phyloP scores from a whole-genome alignment of 2,113 vertebrate species.

The Paramisgurnus dabryanus region DNA sequence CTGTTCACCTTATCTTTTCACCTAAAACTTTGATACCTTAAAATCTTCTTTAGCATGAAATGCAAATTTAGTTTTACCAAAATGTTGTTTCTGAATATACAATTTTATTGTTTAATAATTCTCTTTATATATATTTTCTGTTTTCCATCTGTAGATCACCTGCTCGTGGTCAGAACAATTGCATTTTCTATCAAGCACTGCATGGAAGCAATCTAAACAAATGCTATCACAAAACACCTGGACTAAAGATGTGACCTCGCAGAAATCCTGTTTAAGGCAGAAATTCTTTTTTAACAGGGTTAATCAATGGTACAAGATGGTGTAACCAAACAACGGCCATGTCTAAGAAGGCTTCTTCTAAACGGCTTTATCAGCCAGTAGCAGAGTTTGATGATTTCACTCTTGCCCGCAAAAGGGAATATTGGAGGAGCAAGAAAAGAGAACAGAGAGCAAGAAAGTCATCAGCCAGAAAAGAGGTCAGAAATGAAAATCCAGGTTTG shows the following conservation, averaged over 20 bases:
- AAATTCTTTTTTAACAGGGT: neutral
- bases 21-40: too few species aligned
- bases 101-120: too few species aligned
- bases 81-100: too few species aligned
- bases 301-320: slow-evolving; percentile 32
- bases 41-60: too few species aligned
- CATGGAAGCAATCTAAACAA: neutral
- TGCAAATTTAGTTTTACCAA: too few species aligned
- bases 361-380: slow-evolving; percentile 68
- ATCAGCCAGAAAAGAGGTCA: slow-evolving; percentile 49
- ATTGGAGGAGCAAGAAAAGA: slow-evolving; percentile 79
- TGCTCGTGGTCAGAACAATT: neutral
- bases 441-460: slow-evolving; percentile 75
- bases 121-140: neutral
- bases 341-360: slow-evolving; percentile 62
- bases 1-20: too few species aligned
- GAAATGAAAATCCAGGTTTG: slow-evolving; percentile 22
- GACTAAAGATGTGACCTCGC: slow-evolving; percentile 36
- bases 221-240: slow-evolving; percentile 11
- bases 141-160: neutral
- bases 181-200: neutral
- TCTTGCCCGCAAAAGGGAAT: slow-evolving; percentile 75
- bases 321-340: slow-evolving; percentile 57
- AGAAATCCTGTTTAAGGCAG: neutral
- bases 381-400: slow-evolving; percentile 70